A percentile compares a stretch with the other conserved stretches of the same genome.
These are phyloP conservation scores for Polypedilum vanderplanki DNA, from an alignment of 1,140 invertebrate species.

Conservation along the genomic window DNA sequence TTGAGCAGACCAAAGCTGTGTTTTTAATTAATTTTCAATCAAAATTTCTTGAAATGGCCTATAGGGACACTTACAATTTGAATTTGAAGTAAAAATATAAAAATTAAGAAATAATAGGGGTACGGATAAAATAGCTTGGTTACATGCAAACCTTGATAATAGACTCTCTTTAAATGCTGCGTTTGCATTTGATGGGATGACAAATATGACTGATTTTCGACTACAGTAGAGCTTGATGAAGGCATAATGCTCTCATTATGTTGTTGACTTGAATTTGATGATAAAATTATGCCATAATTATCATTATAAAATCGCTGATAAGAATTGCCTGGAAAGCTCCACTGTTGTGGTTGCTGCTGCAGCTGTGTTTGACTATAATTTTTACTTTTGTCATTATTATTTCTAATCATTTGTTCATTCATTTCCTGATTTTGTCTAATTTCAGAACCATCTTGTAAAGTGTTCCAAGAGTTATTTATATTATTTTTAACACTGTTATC, in stretches of 20 bases:
- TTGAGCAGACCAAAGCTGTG: too few species aligned
- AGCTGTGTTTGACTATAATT: background rate
- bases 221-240: background rate
- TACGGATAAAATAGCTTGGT: too few species aligned
- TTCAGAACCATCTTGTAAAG: background rate
- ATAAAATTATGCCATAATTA: background rate
- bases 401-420: background rate
- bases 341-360: background rate
- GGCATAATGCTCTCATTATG: background rate
- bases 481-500: background rate
- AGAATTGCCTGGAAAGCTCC: background rate
- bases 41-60: too few species aligned
- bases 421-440: background rate
- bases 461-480: background rate
- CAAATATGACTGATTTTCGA: background rate
- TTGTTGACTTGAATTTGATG: background rate
- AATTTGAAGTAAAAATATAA: too few species aligned
- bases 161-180: background rate
- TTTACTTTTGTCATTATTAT: background rate
- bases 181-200: slow-evolving; percentile 19
- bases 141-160: slow-evolving; percentile 12
- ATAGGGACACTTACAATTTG: too few species aligned
- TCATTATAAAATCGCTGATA: slow-evolving; percentile 19
- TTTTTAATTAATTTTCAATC: too few species aligned
- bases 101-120: too few species aligned